Conservation (phyloP, 2,797 vertebrate genomes). For the Danio albolineatus region DNA sequence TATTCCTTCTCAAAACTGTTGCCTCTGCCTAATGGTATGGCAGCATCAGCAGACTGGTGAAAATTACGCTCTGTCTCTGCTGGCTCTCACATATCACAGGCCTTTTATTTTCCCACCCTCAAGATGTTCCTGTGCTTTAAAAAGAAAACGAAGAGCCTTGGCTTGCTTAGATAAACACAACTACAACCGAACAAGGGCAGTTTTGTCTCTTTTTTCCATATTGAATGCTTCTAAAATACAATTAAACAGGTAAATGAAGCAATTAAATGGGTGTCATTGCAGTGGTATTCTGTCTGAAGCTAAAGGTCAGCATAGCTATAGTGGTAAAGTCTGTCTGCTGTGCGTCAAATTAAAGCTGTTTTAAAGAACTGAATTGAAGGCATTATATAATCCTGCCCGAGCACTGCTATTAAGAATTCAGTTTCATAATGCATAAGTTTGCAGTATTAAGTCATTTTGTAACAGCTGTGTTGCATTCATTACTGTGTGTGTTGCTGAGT, state of each 20-base stretch:
- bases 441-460: constrained; percentile 40
- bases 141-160: constrained; percentile 12
- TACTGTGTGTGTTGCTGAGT: constrained; percentile 42
- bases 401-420: constrained; percentile 28
- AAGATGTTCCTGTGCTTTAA: constrained; percentile 26
- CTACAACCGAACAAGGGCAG: constrained; percentile 2
- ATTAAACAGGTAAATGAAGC: constrained; percentile 35
- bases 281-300: neutral
- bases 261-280: constrained; percentile 4
- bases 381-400: neutral
- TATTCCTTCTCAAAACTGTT: constrained; percentile 50
- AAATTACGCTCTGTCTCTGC: constrained; percentile 17
- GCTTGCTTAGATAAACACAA: constrained; percentile 23
- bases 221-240: constrained; percentile 13
- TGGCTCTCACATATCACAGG: constrained; percentile 22
- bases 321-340: neutral
- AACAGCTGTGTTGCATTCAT: constrained; percentile 34
- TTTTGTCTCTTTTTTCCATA: neutral
- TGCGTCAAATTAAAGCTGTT: constrained; percentile 15
- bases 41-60: constrained; percentile 34
- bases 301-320: constrained; percentile 18
- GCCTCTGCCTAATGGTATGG: constrained; percentile 52
- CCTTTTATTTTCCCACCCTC: constrained; percentile 28
- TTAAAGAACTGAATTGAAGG: constrained; percentile 1
- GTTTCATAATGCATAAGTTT: constrained; percentile 49